Evolutionary conservation across 1,140 invertebrate genomes (phyloP).

Genomic region (Chymomyza costata): DNA sequence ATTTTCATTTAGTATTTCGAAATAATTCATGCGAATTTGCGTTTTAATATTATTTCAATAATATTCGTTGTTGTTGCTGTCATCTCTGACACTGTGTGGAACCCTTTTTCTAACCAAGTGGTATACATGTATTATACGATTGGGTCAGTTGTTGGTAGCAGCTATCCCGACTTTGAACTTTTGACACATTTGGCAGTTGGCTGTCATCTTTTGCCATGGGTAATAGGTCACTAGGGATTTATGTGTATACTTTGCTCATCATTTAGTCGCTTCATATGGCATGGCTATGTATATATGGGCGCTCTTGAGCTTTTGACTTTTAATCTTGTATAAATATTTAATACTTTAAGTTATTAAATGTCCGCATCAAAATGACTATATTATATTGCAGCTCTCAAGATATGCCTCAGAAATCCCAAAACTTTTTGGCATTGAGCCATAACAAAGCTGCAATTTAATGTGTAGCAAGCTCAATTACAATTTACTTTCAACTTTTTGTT

Average conservation of each 20-base stretch:
- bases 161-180: slow-evolving; percentile 67
- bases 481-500: no score
- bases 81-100: slow-evolving; percentile 32
- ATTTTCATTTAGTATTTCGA: slow-evolving; percentile 36
- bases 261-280: no score
- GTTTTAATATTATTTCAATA: slow-evolving; percentile 45
- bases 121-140: background rate
- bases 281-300: slow-evolving; percentile 30
- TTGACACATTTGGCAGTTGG: slow-evolving; percentile 63
- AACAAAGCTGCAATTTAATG: no score
- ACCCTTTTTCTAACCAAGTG: slow-evolving; percentile 45
- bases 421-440: no score
- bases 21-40: slow-evolving; percentile 62
- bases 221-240: slow-evolving; percentile 59
- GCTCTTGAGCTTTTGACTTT: slow-evolving; percentile 8
- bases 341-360: slow-evolving; percentile 29
- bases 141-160: slow-evolving; percentile 21
- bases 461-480: no score
- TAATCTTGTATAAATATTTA: slow-evolving; percentile 24
- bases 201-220: slow-evolving; percentile 44
- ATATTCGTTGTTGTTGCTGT: slow-evolving; percentile 9
- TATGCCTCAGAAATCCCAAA: no score
- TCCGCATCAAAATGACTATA: no score
- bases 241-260: slow-evolving; percentile 34
- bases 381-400: no score